A percentile compares a stretch with the other conserved stretches of the same genome.
Evolutionary conservation across 2,113 vertebrate genomes (phyloP).

Genomic region (Turnix velox): DNA sequence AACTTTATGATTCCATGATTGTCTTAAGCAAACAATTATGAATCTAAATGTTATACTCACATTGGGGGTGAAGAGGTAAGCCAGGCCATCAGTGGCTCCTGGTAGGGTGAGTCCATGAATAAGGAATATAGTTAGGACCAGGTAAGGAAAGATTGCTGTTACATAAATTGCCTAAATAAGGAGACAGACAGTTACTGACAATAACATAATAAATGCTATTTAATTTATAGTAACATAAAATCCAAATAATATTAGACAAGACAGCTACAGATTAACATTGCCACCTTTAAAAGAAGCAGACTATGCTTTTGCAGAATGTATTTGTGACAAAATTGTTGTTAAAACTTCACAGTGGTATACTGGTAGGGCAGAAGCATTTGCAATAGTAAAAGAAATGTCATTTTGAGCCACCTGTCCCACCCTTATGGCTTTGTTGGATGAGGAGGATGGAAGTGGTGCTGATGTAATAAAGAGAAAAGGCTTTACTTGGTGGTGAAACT

Average conservation of each 20-base stretch:
- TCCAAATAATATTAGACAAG: neutral
- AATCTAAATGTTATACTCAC: conserved; percentile 67
- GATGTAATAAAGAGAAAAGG: neutral
- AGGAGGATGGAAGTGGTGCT: neutral
- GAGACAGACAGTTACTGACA: neutral
- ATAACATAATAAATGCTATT: neutral
- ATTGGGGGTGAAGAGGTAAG: conserved; percentile 87
- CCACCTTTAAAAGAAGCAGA: neutral
- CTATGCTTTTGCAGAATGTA: neutral
- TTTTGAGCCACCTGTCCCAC: neutral
- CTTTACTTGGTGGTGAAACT: neutral
- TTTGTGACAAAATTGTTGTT: neutral
- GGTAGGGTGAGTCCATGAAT: conserved; percentile 84
- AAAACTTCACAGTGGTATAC: neutral
- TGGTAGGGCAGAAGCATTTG: neutral
- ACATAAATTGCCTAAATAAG: conserved; percentile 84
- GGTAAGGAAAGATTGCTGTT: conserved; percentile 86
- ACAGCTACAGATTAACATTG: neutral
- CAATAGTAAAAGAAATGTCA: neutral
- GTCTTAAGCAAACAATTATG: neutral
- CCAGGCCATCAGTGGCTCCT: conserved; percentile 80
- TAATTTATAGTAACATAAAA: neutral
- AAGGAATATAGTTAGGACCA: conserved; percentile 88
- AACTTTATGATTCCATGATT: neutral
- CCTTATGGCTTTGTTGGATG: rapidly evolving